Evolutionary conservation across 2,888 invertebrate genomes (phyloP).

Genomic region (Diaprepes abbreviatus): DNA sequence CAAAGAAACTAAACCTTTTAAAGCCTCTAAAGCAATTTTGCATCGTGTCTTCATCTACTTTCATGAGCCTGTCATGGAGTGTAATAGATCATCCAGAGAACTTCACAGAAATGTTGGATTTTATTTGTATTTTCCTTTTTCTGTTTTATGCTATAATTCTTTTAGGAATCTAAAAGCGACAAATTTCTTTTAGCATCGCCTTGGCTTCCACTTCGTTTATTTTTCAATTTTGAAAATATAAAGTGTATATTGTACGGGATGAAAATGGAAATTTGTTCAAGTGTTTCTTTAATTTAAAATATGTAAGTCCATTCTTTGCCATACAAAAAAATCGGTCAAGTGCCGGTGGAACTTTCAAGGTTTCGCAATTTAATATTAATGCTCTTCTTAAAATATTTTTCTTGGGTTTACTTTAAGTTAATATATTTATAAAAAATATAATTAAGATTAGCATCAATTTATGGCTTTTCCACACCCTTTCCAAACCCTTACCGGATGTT

Average conservation of each 20-base stretch:
- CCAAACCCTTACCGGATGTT: too few species aligned
- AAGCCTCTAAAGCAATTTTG: constrained; percentile 24
- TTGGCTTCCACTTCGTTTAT: not conserved
- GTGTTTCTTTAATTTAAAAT: not conserved
- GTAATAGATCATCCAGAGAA: constrained; percentile 43
- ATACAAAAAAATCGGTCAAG: too few species aligned
- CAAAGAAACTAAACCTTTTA: not conserved
- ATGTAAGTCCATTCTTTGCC: too few species aligned
- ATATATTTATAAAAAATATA: too few species aligned
- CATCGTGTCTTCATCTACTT: constrained; percentile 38
- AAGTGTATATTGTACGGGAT: not conserved
- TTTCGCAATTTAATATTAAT: too few species aligned
- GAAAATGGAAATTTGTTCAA: not conserved
- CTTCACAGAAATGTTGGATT: constrained; percentile 36
- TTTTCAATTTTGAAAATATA: not conserved
- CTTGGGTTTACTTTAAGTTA: too few species aligned
- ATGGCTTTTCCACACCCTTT: too few species aligned
- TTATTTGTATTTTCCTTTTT: constrained; percentile 19
- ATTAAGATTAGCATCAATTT: too few species aligned
- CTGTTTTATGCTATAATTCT: constrained; percentile 12
- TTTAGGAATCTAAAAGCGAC: not conserved
- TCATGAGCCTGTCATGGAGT: constrained; percentile 37
- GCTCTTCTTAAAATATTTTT: too few species aligned
- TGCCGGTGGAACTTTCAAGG: too few species aligned
- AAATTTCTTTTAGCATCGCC: constrained; percentile 1